Percentiles rank a stretch among this genome's conserved stretches.
Conservation (phyloP, 2,113 vertebrate genomes). For the Sorex araneus region DNA sequence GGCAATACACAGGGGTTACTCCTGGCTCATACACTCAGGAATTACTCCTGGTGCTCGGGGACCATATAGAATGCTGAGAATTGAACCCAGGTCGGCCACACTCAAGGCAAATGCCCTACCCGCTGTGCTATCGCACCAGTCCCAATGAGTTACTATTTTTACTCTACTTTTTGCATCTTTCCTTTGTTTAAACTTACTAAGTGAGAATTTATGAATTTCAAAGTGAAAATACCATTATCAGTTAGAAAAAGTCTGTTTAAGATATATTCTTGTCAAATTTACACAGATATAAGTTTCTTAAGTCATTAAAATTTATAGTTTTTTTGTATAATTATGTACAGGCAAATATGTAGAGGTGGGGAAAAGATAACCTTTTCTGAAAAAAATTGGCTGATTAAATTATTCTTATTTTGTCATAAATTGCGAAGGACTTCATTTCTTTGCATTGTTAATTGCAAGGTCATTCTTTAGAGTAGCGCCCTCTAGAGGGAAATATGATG, state of each 20-base stretch:
- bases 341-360: neutral
- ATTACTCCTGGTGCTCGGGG: no score
- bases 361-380: neutral
- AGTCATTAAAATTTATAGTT: slow-evolving; percentile 20
- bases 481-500: slow-evolving; percentile 54
- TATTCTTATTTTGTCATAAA: slow-evolving; percentile 31
- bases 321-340: neutral
- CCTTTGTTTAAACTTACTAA: slow-evolving; percentile 13
- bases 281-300: neutral
- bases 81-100: no score
- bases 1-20: no score
- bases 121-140: no score
- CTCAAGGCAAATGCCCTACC: no score
- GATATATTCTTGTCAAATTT: neutral
- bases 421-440: neutral
- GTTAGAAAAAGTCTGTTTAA: neutral
- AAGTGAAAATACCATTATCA: neutral
- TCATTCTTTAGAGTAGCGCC: slow-evolving; percentile 48
- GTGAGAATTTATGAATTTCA: neutral
- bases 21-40: no score
- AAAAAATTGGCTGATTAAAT: neutral
- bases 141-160: neutral
- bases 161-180: neutral
- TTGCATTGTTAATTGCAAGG: slow-evolving; percentile 22
- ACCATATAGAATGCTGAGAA: no score